Evolutionary conservation across 2,888 invertebrate genomes (phyloP), one percentile per base, ranked within the genome.

Genomic region (Parapristionchus giblindavisi): DNA sequence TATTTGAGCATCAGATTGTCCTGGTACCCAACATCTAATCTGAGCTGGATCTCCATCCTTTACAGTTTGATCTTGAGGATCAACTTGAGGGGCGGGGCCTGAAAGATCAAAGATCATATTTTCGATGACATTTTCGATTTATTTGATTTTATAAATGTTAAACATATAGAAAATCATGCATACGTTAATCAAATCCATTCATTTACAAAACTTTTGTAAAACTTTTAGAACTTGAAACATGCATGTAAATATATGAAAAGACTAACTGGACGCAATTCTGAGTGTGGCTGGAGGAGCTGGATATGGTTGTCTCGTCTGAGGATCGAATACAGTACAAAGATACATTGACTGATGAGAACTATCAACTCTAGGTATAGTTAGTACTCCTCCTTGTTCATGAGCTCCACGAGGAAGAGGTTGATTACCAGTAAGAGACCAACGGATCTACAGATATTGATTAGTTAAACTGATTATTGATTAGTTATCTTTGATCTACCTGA

Each of bases 11-110:
- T 83, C 77, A 1, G 84, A 83, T 58, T 84, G 78, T 65, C 85
- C 86, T 6, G 85, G 85, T 3, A 87, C 85, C 87, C 87, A 87
- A 88, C 98, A 98, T 48, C 84, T 80, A 75, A 85, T 81, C 79
- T 92, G 92, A 1, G 91, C 92, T 1, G 91, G 89, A 2, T 90
- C 90, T 14, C 93, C 93, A 88, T 92, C 92, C 5, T 91, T 89
- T 11, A 93, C 91, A 0, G 91, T 92, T 85, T 92, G 92, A 36
- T 91, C 89, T 71, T 92, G 91, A 2, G 93, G 93, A 51, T 87
- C 86, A 24, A 87, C 84, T 75, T 81, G 80, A 11, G 84, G 84
- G 61, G 78, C 76, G 36, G 77, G 76, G 61, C 77, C 79, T 71
- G 77, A 68, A 63, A 48, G 27, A 29, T 29, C 17, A 48, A 24